These are phyloP conservation scores for Cynoglossus semilaevis DNA, from an alignment of 2,113 vertebrate species.

Conservation along the genomic window DNA sequence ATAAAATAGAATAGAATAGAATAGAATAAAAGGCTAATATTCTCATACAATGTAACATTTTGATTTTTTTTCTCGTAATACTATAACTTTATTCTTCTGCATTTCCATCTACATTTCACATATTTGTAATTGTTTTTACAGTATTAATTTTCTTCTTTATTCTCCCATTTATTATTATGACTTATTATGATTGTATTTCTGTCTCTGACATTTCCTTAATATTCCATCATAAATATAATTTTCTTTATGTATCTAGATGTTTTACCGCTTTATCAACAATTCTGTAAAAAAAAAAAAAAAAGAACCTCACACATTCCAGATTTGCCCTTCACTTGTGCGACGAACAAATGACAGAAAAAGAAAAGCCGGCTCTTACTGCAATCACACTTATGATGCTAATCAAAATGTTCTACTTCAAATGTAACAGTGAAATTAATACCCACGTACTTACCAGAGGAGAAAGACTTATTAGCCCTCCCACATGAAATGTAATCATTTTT, in stretches of 20 bases:
- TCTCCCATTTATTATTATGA: too few species aligned
- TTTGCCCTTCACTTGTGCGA: conserved; percentile 42
- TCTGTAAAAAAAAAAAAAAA: conserved; percentile 52
- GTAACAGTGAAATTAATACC: conserved; percentile 43
- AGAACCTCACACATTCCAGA: conserved; percentile 49
- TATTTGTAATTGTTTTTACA: too few species aligned
- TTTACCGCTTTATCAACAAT: conserved; percentile 52
- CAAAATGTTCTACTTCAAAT: conserved; percentile 32
- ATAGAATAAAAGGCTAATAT: too few species aligned
- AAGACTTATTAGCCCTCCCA: too few species aligned
- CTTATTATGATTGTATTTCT: not conserved
- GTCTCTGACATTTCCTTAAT: too few species aligned
- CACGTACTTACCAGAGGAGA: conserved; percentile 12
- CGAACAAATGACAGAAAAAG: conserved; percentile 52
- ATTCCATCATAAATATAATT: too few species aligned
- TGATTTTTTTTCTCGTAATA: conserved; percentile 11
- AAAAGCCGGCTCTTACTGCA: conserved; percentile 53
- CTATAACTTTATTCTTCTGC: not conserved
- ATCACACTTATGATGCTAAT: conserved; percentile 56
- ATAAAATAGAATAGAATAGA: too few species aligned
- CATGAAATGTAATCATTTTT: too few species aligned
- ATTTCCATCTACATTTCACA: too few species aligned
- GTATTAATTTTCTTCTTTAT: too few species aligned
- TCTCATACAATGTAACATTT: conserved; percentile 12
- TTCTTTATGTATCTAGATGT: conserved; percentile 23